Evolutionary conservation across 2,888 invertebrate species (phyloP), one percentile per base, ranked within the genome.

Genomic region (Leptinotarsa haldemani): DNA sequence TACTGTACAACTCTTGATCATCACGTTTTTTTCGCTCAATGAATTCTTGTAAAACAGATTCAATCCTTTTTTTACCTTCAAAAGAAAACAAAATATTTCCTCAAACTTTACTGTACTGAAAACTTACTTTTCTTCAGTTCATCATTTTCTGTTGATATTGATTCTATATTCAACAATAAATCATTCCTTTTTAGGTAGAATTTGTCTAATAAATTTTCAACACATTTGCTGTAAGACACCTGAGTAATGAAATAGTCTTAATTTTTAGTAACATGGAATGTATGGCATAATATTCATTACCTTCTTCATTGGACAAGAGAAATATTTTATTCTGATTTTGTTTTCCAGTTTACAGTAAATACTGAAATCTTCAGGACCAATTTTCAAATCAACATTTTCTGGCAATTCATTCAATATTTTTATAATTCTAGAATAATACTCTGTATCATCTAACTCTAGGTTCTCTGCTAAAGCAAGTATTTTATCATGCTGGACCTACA

Each of bases 1-100:
- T 83, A 66, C 82, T 84, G 18, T 82, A 84, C 71, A 86, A 79
- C 73, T 82, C 79, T 67, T 82, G 71, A 68, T 86, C 86, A 65
- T 82, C 81, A 18, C 64, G n/a, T 66, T 79, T 71, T 73, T 81
- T 84, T 70, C 79, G 77, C 46, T 78, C 74, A 18, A 83, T 63
- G 58, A 84, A 78, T 69, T 83, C 82, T 63, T 79, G 73, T 25
- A 84, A 64, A 75, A 83, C 82, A 20, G 48, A 58, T 71, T 80
- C 76, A 56, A 79, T 77, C 22, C 70, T 71, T 16, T 64, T 47
- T 47, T 78, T 78, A 46, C 61, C 82, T 83, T 50, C 1, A 0
- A 70, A 65, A 79, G 78, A 70, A 40, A 66, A 75, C 15, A 40
- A 20, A n/a, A 20, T 22, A 25, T 48, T 65, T 48, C 3, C 5